These are phyloP conservation scores for Pipra filicauda DNA, from an alignment of 2,113 vertebrate species.

Conservation along the genomic window DNA sequence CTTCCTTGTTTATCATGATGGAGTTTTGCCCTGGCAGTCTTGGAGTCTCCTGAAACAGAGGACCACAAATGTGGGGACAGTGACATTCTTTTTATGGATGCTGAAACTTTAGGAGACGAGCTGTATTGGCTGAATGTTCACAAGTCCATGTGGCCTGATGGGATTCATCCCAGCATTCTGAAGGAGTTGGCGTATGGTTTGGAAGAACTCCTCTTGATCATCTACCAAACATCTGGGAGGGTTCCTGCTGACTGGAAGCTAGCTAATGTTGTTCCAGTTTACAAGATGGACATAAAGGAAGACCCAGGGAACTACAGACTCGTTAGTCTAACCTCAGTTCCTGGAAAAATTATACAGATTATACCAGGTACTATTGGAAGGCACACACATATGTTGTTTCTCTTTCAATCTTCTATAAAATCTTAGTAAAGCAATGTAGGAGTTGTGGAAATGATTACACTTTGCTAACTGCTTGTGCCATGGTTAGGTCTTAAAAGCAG, in stretches of 20 bases:
- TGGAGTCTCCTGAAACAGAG: not conserved
- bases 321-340: not conserved
- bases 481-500: not conserved
- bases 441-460: not conserved
- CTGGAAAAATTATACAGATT: not conserved
- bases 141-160: not conserved
- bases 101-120: not conserved
- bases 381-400: not conserved
- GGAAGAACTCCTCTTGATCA: not conserved
- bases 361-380: not conserved
- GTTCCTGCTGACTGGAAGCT: not conserved
- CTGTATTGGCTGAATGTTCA: not conserved
- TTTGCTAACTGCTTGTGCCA: not conserved
- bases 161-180: not conserved
- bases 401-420: not conserved
- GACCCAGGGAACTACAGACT: not conserved
- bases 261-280: not conserved
- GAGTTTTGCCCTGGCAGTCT: not conserved
- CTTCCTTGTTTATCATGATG: not conserved
- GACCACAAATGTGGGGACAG: not conserved
- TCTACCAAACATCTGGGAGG: not conserved
- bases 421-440: not conserved
- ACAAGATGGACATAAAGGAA: not conserved
- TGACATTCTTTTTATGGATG: not conserved
- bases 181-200: not conserved